These are phyloP conservation scores for Mareca penelope DNA, from an alignment of 2,797 vertebrate genomes.

Conservation along the genomic window DNA sequence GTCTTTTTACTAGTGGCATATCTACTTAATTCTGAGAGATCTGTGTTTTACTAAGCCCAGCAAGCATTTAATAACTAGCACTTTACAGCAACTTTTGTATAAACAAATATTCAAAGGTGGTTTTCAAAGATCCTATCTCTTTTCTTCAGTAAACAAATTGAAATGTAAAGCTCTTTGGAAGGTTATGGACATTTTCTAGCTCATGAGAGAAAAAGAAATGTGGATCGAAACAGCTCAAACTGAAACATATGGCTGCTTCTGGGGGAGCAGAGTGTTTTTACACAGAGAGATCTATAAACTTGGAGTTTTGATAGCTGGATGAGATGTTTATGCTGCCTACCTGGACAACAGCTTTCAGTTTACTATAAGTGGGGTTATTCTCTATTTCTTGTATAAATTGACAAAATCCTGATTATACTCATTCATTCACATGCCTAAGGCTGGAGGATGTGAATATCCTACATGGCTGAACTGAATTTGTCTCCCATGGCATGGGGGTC, in stretches of 20 bases:
- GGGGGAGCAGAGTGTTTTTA: background rate
- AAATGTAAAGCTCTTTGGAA: slow-evolving; percentile 28
- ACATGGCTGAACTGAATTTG: background rate
- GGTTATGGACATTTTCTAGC: background rate
- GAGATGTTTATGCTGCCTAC: background rate
- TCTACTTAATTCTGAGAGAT: slow-evolving; percentile 68
- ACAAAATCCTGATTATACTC: background rate
- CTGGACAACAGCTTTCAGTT: background rate
- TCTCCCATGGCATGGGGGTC: background rate
- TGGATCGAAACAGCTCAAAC: background rate
- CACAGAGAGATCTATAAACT: background rate
- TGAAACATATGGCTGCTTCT: background rate
- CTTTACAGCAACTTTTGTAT: slow-evolving; percentile 48
- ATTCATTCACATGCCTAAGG: background rate
- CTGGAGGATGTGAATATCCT: background rate
- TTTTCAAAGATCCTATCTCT: slow-evolving; percentile 39
- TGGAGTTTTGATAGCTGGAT: background rate
- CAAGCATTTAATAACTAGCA: slow-evolving; percentile 69
- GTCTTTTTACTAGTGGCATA: slow-evolving; percentile 68
- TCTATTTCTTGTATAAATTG: background rate
- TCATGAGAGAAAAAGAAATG: background rate
- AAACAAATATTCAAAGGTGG: slow-evolving; percentile 62
- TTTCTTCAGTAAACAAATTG: slow-evolving; percentile 31
- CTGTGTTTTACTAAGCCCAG: slow-evolving; percentile 56
- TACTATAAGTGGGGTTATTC: background rate